Evolutionary conservation across 2,797 vertebrate species (phyloP).

Genomic region (Microctenopoma steveboyesi): DNA sequence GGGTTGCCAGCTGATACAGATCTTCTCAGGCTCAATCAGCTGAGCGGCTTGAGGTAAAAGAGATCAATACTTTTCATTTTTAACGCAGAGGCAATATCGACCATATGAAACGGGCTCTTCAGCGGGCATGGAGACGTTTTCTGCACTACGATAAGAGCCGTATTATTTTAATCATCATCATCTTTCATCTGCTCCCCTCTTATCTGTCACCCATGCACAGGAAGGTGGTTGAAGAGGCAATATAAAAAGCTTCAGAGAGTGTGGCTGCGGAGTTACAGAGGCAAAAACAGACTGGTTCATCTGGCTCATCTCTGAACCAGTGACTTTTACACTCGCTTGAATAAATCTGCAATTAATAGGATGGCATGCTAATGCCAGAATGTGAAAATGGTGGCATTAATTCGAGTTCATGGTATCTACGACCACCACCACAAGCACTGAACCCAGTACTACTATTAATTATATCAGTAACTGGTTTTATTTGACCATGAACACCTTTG

Average conservation of each 20-base stretch:
- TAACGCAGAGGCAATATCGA: constrained; percentile 80
- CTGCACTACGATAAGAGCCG: constrained; percentile 66
- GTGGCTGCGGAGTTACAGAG: constrained; percentile 25
- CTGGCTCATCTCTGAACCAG: constrained; percentile 49
- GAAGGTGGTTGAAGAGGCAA: constrained; percentile 36
- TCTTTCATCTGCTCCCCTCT: constrained; percentile 72
- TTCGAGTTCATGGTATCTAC: not conserved
- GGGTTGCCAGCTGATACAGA: constrained; percentile 60
- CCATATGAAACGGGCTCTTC: constrained; percentile 65
- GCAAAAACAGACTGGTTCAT: constrained; percentile 34
- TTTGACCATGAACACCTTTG: no score
- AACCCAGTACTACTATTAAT: not conserved
- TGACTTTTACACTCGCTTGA: constrained; percentile 38
- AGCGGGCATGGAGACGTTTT: constrained; percentile 54
- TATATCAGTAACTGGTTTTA: no score
- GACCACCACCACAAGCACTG: not conserved
- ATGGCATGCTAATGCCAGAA: constrained; percentile 26
- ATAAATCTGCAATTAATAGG: constrained; percentile 23
- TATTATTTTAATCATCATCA: constrained; percentile 82
- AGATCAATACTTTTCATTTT: constrained; percentile 86
- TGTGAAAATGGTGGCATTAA: constrained; percentile 17
- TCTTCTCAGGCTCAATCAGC: constrained; percentile 79
- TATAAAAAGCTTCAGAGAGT: constrained; percentile 33
- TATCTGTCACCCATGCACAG: constrained; percentile 48
- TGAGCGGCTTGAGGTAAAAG: constrained; percentile 72